phyloP scores from a whole-genome alignment of 2,113 vertebrate species.

The Pygathrix nemaeus region DNA sequence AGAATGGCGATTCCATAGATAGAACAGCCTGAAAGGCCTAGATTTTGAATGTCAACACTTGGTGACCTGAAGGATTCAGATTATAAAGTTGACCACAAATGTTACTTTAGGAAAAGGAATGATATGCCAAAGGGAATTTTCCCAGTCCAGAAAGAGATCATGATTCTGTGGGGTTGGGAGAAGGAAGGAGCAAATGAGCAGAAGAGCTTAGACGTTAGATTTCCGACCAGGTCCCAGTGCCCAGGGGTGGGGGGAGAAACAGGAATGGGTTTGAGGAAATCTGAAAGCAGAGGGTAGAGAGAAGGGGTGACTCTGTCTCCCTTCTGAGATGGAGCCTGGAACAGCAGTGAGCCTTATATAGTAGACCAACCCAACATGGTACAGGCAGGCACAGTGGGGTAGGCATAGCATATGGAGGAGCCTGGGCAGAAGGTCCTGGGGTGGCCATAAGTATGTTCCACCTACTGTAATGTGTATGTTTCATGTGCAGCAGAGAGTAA shows the following conservation, averaged over 20 bases:
- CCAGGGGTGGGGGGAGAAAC: neutral
- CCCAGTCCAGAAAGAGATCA: neutral
- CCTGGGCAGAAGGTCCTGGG: neutral
- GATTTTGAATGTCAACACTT: constrained; percentile 7
- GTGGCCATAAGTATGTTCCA: neutral
- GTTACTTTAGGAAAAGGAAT: neutral
- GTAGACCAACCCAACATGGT: neutral
- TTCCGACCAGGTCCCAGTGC: no score
- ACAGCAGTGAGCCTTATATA: neutral
- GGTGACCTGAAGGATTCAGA: neutral
- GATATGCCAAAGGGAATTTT: neutral
- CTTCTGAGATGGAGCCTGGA: neutral
- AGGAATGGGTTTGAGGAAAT: neutral
- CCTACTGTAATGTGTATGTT: neutral
- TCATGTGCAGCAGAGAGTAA: neutral
- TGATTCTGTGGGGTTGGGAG: neutral
- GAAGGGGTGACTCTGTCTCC: neutral
- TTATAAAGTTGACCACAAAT: neutral
- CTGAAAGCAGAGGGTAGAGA: neutral
- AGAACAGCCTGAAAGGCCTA: neutral
- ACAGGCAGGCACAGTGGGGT: neutral
- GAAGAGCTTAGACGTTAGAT: neutral
- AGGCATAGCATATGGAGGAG: neutral
- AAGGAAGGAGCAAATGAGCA: neutral
- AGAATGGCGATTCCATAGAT: no score